Percentiles rank a stretch among this genome's conserved stretches.
Conservation (phyloP, 2,888 invertebrate genomes). For the Cephus pulcher region DNA sequence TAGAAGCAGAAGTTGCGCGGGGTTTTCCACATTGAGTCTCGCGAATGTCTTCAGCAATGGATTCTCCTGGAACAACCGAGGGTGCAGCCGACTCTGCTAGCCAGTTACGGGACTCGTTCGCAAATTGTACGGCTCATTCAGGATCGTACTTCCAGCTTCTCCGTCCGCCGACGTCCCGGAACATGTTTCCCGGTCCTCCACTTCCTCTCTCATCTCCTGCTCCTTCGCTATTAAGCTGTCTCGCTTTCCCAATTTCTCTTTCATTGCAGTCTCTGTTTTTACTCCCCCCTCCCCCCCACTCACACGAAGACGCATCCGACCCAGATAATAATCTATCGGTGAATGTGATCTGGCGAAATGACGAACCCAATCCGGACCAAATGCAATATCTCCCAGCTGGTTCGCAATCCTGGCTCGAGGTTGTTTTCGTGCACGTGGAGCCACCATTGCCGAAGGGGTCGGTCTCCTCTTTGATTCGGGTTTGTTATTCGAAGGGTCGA, state of each 20-base stretch:
- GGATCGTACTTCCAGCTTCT: slow-evolving; percentile 33
- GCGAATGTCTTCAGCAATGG: not conserved
- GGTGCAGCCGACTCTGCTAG: slow-evolving; percentile 17
- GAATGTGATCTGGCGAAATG: slow-evolving; percentile 36
- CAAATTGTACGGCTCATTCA: slow-evolving; percentile 38
- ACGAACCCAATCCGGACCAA: not conserved
- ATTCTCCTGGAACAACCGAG: not conserved
- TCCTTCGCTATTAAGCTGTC: slow-evolving; percentile 9
- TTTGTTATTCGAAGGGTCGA: slow-evolving; percentile 7
- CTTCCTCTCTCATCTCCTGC: slow-evolving; percentile 1
- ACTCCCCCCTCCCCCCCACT: too few species aligned
- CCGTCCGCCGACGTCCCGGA: slow-evolving; percentile 1
- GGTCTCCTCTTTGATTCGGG: not conserved
- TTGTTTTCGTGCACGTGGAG: slow-evolving; percentile 18
- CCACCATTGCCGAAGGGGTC: not conserved
- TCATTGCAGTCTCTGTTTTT: not conserved
- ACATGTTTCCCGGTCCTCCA: too few species aligned
- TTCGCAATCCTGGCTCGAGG: slow-evolving; percentile 9
- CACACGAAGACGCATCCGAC: not conserved
- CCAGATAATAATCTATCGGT: slow-evolving; percentile 33
- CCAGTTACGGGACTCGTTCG: slow-evolving; percentile 43
- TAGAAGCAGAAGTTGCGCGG: too few species aligned
- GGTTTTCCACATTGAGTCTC: too few species aligned
- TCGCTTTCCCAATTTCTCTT: slow-evolving; percentile 2
- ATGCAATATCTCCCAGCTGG: slow-evolving; percentile 15